Percentiles rank a stretch among this genome's conserved stretches.
phyloP scores from a whole-genome alignment of 2,888 invertebrate species.

The Gymnoscelis rufifasciata region DNA sequence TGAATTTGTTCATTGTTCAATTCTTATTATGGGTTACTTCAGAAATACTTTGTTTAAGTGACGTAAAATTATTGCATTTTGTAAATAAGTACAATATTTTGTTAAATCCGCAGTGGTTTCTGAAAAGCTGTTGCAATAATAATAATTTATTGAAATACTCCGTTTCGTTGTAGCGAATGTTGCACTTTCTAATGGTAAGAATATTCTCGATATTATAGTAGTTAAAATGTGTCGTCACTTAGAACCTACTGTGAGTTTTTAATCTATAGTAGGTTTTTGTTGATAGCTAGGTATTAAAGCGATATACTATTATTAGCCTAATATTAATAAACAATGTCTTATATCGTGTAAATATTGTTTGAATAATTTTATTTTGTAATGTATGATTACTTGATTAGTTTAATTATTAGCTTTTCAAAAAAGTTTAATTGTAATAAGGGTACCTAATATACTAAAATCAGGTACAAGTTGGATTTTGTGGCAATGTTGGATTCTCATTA shows the following conservation, averaged over 20 bases:
- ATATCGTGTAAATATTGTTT: constrained; percentile 76
- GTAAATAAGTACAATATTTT: constrained; percentile 72
- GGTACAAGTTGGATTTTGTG: constrained; percentile 72
- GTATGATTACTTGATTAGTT: constrained; percentile 77
- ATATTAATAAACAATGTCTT: constrained; percentile 54
- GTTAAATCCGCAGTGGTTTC: constrained; percentile 49
- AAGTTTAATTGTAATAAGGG: constrained; percentile 51
- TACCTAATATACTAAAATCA: constrained; percentile 29
- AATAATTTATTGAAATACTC: constrained; percentile 73
- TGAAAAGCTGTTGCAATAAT: constrained; percentile 57
- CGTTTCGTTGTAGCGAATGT: constrained; percentile 72
- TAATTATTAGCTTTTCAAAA: constrained; percentile 66
- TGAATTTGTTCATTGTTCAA: neutral
- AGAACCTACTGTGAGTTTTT: constrained; percentile 68
- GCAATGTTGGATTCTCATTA: constrained; percentile 50
- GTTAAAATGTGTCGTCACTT: constrained; percentile 69
- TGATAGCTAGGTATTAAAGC: constrained; percentile 66
- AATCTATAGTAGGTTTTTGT: constrained; percentile 68
- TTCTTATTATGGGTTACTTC: neutral
- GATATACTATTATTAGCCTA: constrained; percentile 65
- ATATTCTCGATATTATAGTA: constrained; percentile 67
- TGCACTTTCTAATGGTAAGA: constrained; percentile 72
- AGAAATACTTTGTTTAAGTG: constrained; percentile 35
- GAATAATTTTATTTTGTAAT: constrained; percentile 68
- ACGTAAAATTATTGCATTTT: constrained; percentile 70